Base-by-base conservation (phyloP, 53 echinoderm and acorn worm genomes). In the Antedon mediterranea region DNA sequence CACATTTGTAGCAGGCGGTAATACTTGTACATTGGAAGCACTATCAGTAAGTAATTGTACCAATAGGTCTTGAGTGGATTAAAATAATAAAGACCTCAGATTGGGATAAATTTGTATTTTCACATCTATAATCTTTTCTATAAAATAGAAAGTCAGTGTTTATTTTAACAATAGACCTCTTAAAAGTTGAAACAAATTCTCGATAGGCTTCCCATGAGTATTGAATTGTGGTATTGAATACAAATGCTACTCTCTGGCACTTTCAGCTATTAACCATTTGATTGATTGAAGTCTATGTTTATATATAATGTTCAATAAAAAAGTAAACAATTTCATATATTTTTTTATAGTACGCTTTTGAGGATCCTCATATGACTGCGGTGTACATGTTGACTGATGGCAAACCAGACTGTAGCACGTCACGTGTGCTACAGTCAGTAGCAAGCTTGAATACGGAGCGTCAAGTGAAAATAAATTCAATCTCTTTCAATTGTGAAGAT, bases 401-500 rank as follows among this genome's bases (percentile, higher is more conserved):
- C 37, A 98, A 98, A 73, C 98, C 98, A 80, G 98, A 98, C 77
- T 90, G 88, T 73, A 98, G 98, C 82, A 93, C 93, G 28, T 72
- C 93, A 13, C 82, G 83, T 37, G 88, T 98, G 41, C 81, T 98
- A 72, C 82, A 93, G 34, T 92, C 93, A 30, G 85, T 97, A 11
- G 98, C 92, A 13, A 86, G 90, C 71, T 82, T 93, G 72, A 98
- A 98, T 84, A 98, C 98, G 26, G 76, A 89, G 31, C 73, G 98
- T 77, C 86, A 87, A 3, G 86, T 93, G 77, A 98, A 98, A 76
- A 88, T 98, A 72, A 90, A 98, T 83, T 88, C 98, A 71, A 93
- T 93, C 88, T 98, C 98, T n/a, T 98, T 98, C 88, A 98, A 92
- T 85, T 98, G 98, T 84, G 82, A 98, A 73, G 97, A 97, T 71